Evolutionary conservation across 2,113 vertebrate genomes (phyloP).

Genomic region (Myocastor coypus): DNA sequence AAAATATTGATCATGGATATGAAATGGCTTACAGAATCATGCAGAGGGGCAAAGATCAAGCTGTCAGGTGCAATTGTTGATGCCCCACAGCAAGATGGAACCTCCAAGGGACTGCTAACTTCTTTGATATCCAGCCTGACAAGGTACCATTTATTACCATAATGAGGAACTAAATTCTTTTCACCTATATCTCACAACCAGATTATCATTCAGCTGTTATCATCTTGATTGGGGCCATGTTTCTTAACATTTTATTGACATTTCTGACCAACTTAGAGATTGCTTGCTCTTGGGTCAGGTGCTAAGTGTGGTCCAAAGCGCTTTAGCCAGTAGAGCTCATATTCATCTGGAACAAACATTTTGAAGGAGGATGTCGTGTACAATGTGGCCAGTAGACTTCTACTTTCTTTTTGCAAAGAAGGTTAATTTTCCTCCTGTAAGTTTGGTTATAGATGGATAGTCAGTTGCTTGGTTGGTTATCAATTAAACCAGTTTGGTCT

Average conservation of each 20-base stretch:
- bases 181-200: background rate
- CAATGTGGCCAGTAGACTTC: background rate
- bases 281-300: background rate
- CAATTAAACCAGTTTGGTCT: conserved; percentile 26
- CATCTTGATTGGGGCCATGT: background rate
- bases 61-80: background rate
- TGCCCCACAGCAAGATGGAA: background rate
- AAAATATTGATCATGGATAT: conserved; percentile 26
- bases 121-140: background rate
- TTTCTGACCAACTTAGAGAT: background rate
- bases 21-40: background rate
- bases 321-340: background rate
- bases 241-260: background rate
- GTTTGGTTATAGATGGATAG: background rate
- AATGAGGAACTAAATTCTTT: background rate
- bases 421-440: background rate
- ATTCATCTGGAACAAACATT: background rate
- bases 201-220: background rate
- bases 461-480: background rate
- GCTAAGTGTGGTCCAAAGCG: background rate
- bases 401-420: background rate
- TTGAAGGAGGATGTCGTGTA: background rate
- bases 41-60: background rate
- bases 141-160: background rate
- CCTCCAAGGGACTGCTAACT: background rate